Evolutionary conservation across 1,140 invertebrate genomes (phyloP).

Genomic region (Drosophila subobscura): DNA sequence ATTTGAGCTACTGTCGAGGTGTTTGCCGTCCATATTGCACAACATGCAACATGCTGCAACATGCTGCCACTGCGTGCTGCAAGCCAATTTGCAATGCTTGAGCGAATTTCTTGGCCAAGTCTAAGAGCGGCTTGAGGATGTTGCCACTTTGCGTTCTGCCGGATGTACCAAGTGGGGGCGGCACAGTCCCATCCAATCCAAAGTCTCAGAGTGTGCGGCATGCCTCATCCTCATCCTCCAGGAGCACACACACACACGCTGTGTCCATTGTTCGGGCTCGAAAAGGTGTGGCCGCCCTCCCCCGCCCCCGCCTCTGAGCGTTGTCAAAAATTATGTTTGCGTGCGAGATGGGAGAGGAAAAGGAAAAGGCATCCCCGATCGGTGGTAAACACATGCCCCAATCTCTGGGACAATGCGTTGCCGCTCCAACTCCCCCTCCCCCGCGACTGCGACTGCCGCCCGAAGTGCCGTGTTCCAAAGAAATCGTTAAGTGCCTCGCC

Average conservation of each 20-base stretch:
- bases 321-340: slow-evolving; percentile 59
- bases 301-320: slow-evolving; percentile 22
- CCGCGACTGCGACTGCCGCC: slow-evolving; percentile 25
- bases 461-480: slow-evolving; percentile 35
- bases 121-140: slow-evolving; percentile 59
- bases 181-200: slow-evolving; percentile 1
- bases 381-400: slow-evolving; percentile 11
- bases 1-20: slow-evolving; percentile 56
- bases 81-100: slow-evolving; percentile 74
- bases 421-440: no score
- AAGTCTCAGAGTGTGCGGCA: background rate
- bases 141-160: slow-evolving; percentile 48
- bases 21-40: slow-evolving; percentile 38
- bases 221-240: slow-evolving; percentile 30
- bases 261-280: slow-evolving; percentile 19
- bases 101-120: slow-evolving; percentile 67
- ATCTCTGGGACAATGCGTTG: slow-evolving; percentile 61
- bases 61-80: slow-evolving; percentile 40
- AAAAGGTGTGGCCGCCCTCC: slow-evolving; percentile 54
- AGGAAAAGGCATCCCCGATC: background rate
- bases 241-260: slow-evolving; percentile 8
- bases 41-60: slow-evolving; percentile 29
- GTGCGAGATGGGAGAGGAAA: slow-evolving; percentile 40
- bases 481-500: slow-evolving; percentile 57
- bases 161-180: slow-evolving; percentile 48